phyloP scores from a whole-genome alignment of 2,797 vertebrate genomes.

The Paguma larvata region DNA sequence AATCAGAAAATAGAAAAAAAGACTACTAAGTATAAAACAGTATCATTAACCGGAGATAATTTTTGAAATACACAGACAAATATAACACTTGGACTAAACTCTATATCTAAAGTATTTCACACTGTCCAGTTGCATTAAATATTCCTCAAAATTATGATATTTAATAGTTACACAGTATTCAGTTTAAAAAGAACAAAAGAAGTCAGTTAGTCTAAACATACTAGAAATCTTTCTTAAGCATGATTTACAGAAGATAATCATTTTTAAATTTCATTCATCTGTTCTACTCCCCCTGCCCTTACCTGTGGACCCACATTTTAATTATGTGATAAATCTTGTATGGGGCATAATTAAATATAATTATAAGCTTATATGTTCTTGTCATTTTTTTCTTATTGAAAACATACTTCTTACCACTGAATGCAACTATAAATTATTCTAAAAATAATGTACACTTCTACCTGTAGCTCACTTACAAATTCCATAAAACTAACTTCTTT shows the following conservation, averaged over 20 bases:
- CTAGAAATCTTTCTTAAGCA: not conserved
- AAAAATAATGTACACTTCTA: not conserved
- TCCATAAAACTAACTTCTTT: not conserved
- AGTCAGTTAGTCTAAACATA: not conserved
- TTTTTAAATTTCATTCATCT: not conserved
- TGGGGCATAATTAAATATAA: not conserved
- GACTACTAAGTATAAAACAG: not conserved
- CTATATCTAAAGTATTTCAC: not conserved
- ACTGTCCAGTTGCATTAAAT: not conserved
- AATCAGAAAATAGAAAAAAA: constrained; percentile 1
- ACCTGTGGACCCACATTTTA: not conserved
- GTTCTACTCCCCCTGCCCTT: not conserved
- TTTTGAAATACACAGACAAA: not conserved
- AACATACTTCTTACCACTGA: not conserved
- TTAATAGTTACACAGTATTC: not conserved
- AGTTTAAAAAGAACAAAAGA: not conserved
- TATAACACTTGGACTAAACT: not conserved
- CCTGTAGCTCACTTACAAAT: not conserved
- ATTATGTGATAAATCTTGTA: not conserved
- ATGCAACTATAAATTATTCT: not conserved
- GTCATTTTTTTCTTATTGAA: not conserved
- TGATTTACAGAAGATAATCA: not conserved
- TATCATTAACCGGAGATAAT: not conserved
- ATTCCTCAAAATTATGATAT: not conserved
- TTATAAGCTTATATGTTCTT: not conserved